Percentiles rank a stretch among this genome's conserved stretches.
Conservation (phyloP, 2,113 vertebrate genomes). For the Dasyprocta punctata region DNA sequence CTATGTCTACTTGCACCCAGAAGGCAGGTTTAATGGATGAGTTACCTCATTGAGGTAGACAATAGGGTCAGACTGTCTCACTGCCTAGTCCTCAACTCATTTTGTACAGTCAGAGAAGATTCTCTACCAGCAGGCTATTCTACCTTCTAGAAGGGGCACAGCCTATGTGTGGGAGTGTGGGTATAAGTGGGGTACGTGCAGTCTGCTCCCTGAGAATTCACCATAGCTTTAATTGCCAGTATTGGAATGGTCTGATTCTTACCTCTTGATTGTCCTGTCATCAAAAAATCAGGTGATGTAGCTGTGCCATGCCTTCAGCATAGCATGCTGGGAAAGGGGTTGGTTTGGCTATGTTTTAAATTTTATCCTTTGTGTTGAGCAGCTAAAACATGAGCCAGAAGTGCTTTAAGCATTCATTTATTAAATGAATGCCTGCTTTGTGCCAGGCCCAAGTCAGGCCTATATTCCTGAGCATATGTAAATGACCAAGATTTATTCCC, state of each 20-base stretch:
- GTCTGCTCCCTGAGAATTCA: not conserved
- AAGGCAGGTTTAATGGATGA: not conserved
- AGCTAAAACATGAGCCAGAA: slow-evolving; percentile 44
- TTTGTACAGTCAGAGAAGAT: slow-evolving; percentile 15
- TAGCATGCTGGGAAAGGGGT: not conserved
- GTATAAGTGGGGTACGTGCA: not conserved
- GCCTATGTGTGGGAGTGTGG: not conserved
- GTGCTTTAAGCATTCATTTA: slow-evolving; percentile 33
- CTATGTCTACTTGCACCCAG: not conserved
- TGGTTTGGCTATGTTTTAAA: slow-evolving; percentile 31
- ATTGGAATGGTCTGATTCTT: not conserved
- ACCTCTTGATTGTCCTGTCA: not conserved
- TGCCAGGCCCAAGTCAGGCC: not conserved
- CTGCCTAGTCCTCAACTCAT: not conserved
- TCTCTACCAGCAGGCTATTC: not conserved
- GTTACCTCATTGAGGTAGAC: not conserved
- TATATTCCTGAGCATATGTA: slow-evolving; percentile 23
- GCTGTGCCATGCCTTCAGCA: not conserved
- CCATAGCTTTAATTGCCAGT: not conserved
- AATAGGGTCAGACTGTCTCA: not conserved
- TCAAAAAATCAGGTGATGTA: not conserved
- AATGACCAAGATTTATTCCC: not conserved
- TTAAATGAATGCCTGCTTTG: not conserved
- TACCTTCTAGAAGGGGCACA: not conserved
- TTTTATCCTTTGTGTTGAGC: not conserved